Evolutionary conservation across 2,797 vertebrate genomes (phyloP), one percentile per base, ranked within the genome.

Genomic region (Macropus fuliginosus): DNA sequence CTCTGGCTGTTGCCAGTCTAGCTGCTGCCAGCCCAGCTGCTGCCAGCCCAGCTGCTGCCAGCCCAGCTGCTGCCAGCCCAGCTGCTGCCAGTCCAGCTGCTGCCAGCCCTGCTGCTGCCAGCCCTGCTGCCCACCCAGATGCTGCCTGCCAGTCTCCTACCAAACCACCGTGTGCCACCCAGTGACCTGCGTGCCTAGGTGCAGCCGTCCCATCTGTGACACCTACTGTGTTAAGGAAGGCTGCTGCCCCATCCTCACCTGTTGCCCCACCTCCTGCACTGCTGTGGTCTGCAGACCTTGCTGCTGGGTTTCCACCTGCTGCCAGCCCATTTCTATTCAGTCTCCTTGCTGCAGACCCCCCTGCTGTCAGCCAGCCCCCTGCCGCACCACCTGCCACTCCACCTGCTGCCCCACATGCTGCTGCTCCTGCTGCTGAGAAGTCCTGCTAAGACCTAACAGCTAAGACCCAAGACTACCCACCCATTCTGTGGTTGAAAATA

Each of bases 51-150:
- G 91, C 50, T 95, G 93, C 92, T 93, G 81, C 95, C 95, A 92
- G 66, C 92, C 93, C 90, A 92, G 90, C 91, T 94, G 93, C 92
- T 87, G 92, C 81, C 81, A 34, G 31, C 0, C 66, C 12, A 12
- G 12, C 66, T 81, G 31, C 24, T 81, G 81, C 2, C 91, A 94
- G 55, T 93, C 95, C 56, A 91, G 94, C 92, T 94, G 93, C 55
- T 93, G 95, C 92, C 93, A 91, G 62, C 81, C 96, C 56, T 92
- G 94, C 92, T 94, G 93, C 55, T 93, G 95, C 92, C 93, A 91
- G 62, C 81, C 96, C 50, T 54, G 95, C 87, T 92, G 93, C 13
- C 3, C 0, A 27, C 62, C 62, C 62, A 66, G 3, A 3, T 97
- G 91, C 87, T 56, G n/a, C 57, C 59, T 87, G 50, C 5, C 11